Evolutionary conservation across 2,797 vertebrate species (phyloP), one percentile per base, ranked within the genome.

Genomic region (Melanogrammus aeglefinus): DNA sequence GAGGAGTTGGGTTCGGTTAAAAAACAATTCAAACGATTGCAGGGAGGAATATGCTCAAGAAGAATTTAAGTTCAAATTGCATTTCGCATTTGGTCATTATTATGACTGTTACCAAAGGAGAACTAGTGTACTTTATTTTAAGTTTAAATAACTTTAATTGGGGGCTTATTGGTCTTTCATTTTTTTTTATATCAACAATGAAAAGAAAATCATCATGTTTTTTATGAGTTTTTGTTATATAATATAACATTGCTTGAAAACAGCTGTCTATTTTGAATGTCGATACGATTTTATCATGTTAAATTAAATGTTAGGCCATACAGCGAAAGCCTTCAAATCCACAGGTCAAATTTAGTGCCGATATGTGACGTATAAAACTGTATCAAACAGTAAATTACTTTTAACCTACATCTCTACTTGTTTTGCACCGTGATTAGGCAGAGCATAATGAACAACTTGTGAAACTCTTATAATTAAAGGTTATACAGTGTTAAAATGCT

Each of bases 171-270:
- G n/a, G 31, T 16, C 27, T 66, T 72, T 44, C 44, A 71, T 77
- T 24, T 41, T 77, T 24, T 41, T 47, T 51, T 27, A 6, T 41
- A 77, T 29, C 31, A 24, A 41, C 38, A 72, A 72, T 72, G 69
- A 71, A 39, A 71, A 44, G 69, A 21, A 72, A 77, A 71, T 77
- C 39, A 70, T 44, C 35, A 10, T 44, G 38, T 6, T 27, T n/a
- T 39, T 57, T 75, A 16, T 4, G 47, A 63, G 31, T 71, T 33
- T 73, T 47, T 8, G n/a, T 77, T 77, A 51, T 33, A 77, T 77
- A 44, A 29, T 33, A 47, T 72, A 31, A 77, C 35, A 51, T 77
- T 51, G 69, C 76, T 77, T 72, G 66, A 72, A 77, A 72, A 24
- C 27, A 31, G 76, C 27, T 36, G 29, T 73, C 70, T 18, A 29